These are phyloP conservation scores for Puffinus mauretanicus DNA, from an alignment of 2,113 vertebrate species.

Conservation along the genomic window DNA sequence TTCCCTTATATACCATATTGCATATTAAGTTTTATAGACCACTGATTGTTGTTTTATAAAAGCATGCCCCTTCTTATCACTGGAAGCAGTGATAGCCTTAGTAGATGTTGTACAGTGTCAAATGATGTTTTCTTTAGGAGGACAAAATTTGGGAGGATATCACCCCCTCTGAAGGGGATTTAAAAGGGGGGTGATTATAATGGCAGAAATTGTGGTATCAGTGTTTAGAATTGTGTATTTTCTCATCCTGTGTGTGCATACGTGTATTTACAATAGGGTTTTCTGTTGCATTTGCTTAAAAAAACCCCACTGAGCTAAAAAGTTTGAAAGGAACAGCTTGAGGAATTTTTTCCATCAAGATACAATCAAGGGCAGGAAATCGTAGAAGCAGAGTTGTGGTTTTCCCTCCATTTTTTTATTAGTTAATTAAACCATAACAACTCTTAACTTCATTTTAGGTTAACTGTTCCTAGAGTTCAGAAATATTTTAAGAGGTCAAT, in stretches of 20 bases:
- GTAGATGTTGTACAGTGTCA: not conserved
- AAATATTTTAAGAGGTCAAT: constrained; percentile 5
- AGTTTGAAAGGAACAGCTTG: not conserved
- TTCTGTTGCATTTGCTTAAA: constrained; percentile 31
- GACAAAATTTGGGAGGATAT: not conserved
- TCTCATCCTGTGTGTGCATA: not conserved
- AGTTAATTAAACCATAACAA: constrained; percentile 48
- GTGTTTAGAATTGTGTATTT: not conserved
- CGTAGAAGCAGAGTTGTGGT: constrained; percentile 7
- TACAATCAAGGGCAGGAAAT: constrained; percentile 51
- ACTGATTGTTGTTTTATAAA: not conserved
- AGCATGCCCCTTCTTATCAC: not conserved
- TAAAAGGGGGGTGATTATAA: not conserved
- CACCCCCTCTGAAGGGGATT: not conserved
- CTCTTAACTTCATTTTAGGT: constrained; percentile 44
- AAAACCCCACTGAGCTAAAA: constrained; percentile 6
- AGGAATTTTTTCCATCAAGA: constrained; percentile 51
- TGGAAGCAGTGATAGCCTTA: not conserved
- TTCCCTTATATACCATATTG: not conserved
- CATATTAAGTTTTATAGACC: not conserved
- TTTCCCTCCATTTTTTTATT: constrained; percentile 24
- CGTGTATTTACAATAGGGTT: not conserved
- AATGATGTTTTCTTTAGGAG: not conserved
- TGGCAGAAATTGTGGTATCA: not conserved
- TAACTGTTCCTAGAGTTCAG: constrained; percentile 34